These are phyloP conservation scores for Cybosia mesomella DNA, from an alignment of 2,888 invertebrate species.

Conservation along the genomic window DNA sequence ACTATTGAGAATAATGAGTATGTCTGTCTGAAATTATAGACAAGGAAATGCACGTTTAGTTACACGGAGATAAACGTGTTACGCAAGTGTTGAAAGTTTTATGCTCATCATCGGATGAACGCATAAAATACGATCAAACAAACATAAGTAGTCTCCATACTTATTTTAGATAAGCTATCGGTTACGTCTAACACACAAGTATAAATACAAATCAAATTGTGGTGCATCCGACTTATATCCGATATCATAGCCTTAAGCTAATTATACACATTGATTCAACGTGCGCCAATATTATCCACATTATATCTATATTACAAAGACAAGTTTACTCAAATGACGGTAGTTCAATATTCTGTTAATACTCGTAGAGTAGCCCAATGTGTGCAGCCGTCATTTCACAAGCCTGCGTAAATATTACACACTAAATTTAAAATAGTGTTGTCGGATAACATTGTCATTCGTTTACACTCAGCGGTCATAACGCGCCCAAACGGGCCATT, in stretches of 20 bases:
- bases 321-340: not conserved
- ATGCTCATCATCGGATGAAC: not conserved
- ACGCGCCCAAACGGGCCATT: conserved; percentile 7
- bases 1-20: not conserved
- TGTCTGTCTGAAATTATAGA: not conserved
- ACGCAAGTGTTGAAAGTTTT: not conserved
- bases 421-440: conserved; percentile 10
- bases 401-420: not conserved
- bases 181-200: too few relatives aligned
- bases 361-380: not conserved
- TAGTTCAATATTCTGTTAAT: too few relatives aligned
- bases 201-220: too few relatives aligned
- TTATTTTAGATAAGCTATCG: too few relatives aligned
- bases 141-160: too few relatives aligned
- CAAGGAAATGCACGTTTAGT: not conserved
- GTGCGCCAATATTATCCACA: too few relatives aligned
- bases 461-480: conserved; percentile 12
- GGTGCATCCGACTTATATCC: too few relatives aligned
- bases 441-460: conserved; percentile 13
- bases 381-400: not conserved
- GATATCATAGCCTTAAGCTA: too few relatives aligned
- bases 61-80: not conserved
- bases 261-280: too few relatives aligned
- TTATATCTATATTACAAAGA: not conserved
- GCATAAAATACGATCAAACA: not conserved